These are phyloP conservation scores for Campoplex nolae DNA, from an alignment of 2,888 invertebrate genomes.

Conservation along the genomic window DNA sequence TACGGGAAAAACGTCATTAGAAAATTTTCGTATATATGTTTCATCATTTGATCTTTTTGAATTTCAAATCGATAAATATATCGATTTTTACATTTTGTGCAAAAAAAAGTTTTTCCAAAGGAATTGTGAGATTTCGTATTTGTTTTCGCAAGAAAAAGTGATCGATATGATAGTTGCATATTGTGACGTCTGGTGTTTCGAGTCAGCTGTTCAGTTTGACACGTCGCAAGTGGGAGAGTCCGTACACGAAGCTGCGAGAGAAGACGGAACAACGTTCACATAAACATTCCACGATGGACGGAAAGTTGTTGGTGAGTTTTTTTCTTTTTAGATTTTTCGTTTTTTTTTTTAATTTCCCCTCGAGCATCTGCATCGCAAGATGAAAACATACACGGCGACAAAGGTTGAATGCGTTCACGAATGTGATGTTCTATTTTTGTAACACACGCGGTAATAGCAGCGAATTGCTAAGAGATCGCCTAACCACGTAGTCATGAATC, in stretches of 20 bases:
- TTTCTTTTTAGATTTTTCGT: constrained; percentile 46
- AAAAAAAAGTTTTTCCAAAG: too few relatives aligned
- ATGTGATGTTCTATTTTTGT: constrained; percentile 55
- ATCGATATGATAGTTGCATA: constrained; percentile 2
- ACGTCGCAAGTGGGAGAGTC: constrained; percentile 44
- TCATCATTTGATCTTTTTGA: too few relatives aligned
- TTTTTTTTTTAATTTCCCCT: constrained; percentile 41
- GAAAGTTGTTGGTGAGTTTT: constrained; percentile 79
- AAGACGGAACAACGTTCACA: constrained; percentile 46
- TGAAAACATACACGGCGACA: constrained; percentile 53
- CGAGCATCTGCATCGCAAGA: constrained; percentile 31
- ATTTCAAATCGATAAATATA: too few relatives aligned
- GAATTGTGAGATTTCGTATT: neutral
- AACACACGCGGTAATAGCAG: constrained; percentile 27
- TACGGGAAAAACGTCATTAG: neutral
- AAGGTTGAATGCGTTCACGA: constrained; percentile 64
- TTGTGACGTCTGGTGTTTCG: neutral
- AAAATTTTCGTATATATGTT: neutral
- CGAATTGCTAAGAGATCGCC: constrained; percentile 1
- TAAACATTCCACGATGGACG: constrained; percentile 77
- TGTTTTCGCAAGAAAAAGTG: neutral
- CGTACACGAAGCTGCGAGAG: neutral
- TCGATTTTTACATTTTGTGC: too few relatives aligned
- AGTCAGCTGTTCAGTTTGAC: constrained; percentile 58
- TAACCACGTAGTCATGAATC: constrained; percentile 70